Evolutionary conservation across 23 tunicate species (phyloP), one percentile per base, ranked within the genome.

Genomic region (Pegea sp.): DNA sequence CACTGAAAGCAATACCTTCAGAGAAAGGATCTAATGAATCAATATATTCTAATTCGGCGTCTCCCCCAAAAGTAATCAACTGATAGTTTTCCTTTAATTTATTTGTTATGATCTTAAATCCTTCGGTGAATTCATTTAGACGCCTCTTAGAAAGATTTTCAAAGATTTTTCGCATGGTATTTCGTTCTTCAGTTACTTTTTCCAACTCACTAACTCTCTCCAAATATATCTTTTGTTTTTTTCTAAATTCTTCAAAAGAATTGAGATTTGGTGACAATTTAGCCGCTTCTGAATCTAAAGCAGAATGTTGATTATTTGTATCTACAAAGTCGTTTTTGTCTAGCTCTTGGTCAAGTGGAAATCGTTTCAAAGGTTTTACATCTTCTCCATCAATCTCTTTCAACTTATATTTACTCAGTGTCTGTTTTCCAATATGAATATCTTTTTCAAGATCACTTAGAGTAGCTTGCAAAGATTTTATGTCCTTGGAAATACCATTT

Each of bases 51-150:
- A 87, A 52, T 59, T 87, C 96, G 22, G 96, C 96, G 56, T 87
- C 96, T 11, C 96, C 96, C 29, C 96, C 96, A 22, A 75, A 61
- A 16, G 96, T 87, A 28, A 87, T 87, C 96, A 87, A 75, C 69
- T 87, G 96, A 60, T 87, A 87, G 30, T 70, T 87, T 38, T 87
- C 88, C 44, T 87, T 87, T 33, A 87, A 55, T 44, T 87, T 87
- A 31, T 75, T 75, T 2, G 96, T 75, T 31, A 87, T 87, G n/a
- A 87, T 48, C 3, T 60, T 54, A 22, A 87, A 76, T 7, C 96
- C 96, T 58, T 70, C 69, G 0, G 72, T 65, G 55, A 87, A 75
- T 33, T 76, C 96, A 60, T 69, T 69, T 26, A 75, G 31, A 16
- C 96, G 64, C 29, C 72, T 42, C 58, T 76, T 87, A 20, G 78